These are phyloP conservation scores for Alfaro cultratus DNA, from an alignment of 2,797 vertebrate species.

Conservation along the genomic window DNA sequence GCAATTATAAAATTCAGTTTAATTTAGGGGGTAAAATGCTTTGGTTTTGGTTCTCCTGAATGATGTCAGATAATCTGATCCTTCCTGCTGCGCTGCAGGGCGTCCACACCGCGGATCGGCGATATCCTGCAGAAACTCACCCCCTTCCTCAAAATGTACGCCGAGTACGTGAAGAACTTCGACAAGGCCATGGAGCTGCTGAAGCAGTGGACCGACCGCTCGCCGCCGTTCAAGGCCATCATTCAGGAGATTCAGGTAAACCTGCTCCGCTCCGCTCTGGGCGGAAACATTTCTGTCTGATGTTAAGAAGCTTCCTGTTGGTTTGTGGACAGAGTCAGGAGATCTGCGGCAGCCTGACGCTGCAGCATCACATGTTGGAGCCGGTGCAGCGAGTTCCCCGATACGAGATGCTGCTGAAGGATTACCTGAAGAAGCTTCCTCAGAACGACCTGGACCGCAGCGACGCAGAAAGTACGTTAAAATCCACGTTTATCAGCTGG, in stretches of 20 bases:
- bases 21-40: too few relatives aligned
- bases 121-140: constrained; percentile 96
- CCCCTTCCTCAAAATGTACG: constrained; percentile 99
- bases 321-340: constrained; percentile 84
- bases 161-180: constrained; percentile 96
- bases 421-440: constrained; percentile 96
- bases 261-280: not conserved
- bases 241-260: constrained; percentile 94
- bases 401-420: constrained; percentile 98
- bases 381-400: constrained; percentile 97
- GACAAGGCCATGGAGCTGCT: constrained; percentile 95
- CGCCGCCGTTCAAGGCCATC: constrained; percentile 91
- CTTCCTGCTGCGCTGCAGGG: constrained; percentile 77
- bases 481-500: not conserved
- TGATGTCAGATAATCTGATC: not conserved
- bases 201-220: constrained; percentile 92
- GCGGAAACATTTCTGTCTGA: not conserved
- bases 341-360: constrained; percentile 88
- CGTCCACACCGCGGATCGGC: constrained; percentile 88
- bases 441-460: constrained; percentile 88
- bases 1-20: not conserved
- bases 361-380: constrained; percentile 98
- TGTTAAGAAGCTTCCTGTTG: not conserved
- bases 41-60: not conserved
- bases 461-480: constrained; percentile 90